Conservation (phyloP, 2,113 vertebrate species). For the Myotis yumanensis region DNA sequence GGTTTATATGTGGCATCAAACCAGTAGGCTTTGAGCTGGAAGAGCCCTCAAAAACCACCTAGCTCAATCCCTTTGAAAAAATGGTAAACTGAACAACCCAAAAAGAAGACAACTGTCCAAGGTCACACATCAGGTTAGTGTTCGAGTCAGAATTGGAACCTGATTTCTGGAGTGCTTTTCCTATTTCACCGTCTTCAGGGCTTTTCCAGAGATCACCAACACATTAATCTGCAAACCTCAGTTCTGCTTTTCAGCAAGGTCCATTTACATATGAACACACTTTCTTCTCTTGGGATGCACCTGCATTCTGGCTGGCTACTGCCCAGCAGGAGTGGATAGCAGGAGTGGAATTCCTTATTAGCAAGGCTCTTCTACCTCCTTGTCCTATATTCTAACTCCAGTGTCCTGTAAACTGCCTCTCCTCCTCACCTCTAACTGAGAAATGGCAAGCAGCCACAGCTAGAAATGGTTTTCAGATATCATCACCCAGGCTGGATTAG, state of each 20-base stretch:
- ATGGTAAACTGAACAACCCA: background rate
- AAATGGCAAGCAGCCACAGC: slow-evolving; percentile 40
- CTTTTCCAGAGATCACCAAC: slow-evolving; percentile 25
- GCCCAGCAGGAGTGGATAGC: background rate
- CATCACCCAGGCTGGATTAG: slow-evolving; percentile 64
- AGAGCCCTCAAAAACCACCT: background rate
- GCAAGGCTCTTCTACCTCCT: slow-evolving; percentile 17
- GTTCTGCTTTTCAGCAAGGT: slow-evolving; percentile 8
- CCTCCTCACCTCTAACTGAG: slow-evolving; percentile 1
- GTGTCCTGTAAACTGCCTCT: background rate
- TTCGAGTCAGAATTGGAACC: background rate
- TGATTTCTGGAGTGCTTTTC: background rate
- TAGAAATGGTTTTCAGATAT: slow-evolving; percentile 62
- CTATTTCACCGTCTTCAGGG: background rate
- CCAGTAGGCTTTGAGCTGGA: background rate
- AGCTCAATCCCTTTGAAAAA: background rate
- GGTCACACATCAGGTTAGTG: background rate
- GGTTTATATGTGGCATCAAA: background rate
- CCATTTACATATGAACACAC: background rate
- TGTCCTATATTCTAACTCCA: background rate
- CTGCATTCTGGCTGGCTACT: background rate
- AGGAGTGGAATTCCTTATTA: background rate
- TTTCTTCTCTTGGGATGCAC: slow-evolving; percentile 21
- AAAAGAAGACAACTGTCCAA: background rate
- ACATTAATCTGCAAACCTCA: background rate